These are phyloP conservation scores for Mastomys natalensis DNA, from an alignment of 2,113 vertebrate species.

Conservation along the genomic window DNA sequence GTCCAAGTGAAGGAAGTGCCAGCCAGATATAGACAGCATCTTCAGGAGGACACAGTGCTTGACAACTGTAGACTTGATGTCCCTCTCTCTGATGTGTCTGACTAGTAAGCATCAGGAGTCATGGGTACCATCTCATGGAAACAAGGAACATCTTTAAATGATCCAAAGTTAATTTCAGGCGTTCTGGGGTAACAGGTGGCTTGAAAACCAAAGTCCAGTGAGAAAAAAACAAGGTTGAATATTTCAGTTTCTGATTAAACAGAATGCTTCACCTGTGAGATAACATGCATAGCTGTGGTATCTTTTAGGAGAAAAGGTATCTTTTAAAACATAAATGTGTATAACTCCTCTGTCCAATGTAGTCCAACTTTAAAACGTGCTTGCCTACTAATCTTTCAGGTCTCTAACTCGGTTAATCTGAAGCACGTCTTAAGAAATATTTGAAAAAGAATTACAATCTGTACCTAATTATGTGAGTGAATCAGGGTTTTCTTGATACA, in stretches of 20 bases:
- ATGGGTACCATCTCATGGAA: fast-evolving
- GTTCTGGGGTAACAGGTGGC: background rate
- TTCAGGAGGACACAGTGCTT: background rate
- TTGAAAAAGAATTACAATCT: background rate
- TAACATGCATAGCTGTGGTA: background rate
- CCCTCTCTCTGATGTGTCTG: background rate
- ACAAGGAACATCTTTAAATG: background rate
- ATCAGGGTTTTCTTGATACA: background rate
- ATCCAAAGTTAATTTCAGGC: background rate
- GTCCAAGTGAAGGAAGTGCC: background rate
- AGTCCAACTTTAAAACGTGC: background rate
- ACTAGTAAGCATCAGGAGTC: background rate
- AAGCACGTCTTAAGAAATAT: background rate
- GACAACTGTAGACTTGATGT: background rate
- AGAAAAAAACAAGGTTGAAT: background rate
- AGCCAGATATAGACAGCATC: background rate
- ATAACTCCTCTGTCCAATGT: background rate
- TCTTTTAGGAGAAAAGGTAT: background rate
- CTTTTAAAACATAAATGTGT: background rate
- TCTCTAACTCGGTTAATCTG: background rate
- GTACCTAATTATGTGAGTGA: background rate
- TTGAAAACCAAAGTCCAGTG: conserved; percentile 25
- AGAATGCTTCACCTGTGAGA: background rate
- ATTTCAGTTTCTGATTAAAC: background rate
- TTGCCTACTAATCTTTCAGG: background rate